Evolutionary conservation across 2,113 vertebrate species (phyloP), one percentile per base, ranked within the genome.

Genomic region (Corydoras maculifer): DNA sequence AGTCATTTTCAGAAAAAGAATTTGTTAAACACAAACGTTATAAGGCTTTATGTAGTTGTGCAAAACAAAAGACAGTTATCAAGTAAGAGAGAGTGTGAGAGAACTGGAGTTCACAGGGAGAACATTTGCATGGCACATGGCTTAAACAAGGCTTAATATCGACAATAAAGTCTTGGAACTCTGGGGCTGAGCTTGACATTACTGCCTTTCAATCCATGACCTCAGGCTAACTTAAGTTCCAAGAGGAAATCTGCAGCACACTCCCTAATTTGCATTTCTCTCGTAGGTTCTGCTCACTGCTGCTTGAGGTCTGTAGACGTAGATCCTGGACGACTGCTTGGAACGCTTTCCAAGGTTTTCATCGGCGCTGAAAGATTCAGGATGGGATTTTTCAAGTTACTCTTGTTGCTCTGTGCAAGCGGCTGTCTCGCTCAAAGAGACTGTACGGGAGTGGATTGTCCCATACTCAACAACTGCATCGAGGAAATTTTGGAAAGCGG

Each of bases 361-460:
- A 8, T 43, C 7, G 35, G 35, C 4, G 35, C 35, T 43, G 35
- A 43, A 43, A 43, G 4, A 8, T 43, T 43, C 68, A 82, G 75
- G 79, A 80, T 62, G 70, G 51, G n/a, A 29, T 73, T 82, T 29
- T 73, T 84, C 32, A 79, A 71, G 2, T 61, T 69, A 14, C 13
- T 90, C 57, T 63, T 91, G 2, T 66, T 91, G 57, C 80, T 90
- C 3, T 87, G 79, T 65, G 30, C 53, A 0, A 25, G 66, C 0
- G 2, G 80, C 0, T 77, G 66, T 7, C 15, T 12, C 0, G 75
- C 86, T 0, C 91, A 91, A 81, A 84, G 73, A 70, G 94, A 97
- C 82, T 98, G 95, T 83, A 93, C 93, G 0, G 91, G 91, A 0
- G 80, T 81, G 0, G 88, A 91, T 69, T 98, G 96, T 77, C 90